Percentiles rank a stretch among this genome's conserved stretches.
These are phyloP conservation scores for Saxidomus purpurata DNA, from an alignment of 1,140 invertebrate species.

Conservation along the genomic window DNA sequence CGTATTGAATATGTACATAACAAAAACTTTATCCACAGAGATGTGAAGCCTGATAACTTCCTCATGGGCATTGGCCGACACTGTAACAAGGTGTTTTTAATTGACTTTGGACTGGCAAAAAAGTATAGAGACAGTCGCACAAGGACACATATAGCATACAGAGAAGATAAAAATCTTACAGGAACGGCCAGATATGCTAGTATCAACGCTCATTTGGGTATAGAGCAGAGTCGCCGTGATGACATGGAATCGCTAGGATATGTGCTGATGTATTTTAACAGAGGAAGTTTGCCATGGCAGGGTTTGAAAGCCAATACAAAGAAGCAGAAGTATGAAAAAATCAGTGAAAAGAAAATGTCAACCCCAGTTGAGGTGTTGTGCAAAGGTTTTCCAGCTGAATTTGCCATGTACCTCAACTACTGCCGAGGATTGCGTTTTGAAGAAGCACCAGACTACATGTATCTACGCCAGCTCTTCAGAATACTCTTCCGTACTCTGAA, in stretches of 20 bases:
- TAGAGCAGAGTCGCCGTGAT: slow-evolving; percentile 92
- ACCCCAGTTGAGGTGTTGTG: slow-evolving; percentile 97
- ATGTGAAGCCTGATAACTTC: slow-evolving; percentile 87
- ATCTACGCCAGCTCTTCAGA: slow-evolving; percentile 98
- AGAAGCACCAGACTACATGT: slow-evolving; percentile 99
- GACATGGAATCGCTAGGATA: slow-evolving; percentile 99
- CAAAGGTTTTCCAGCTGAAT: slow-evolving; percentile 98
- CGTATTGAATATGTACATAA: slow-evolving; percentile 99
- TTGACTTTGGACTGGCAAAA: slow-evolving; percentile 99
- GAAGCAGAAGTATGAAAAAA: slow-evolving; percentile 99
- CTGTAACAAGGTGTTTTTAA: slow-evolving; percentile 98
- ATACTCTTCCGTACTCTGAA: slow-evolving; percentile 99
- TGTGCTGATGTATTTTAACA: slow-evolving; percentile 98
- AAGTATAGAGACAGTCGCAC: slow-evolving; percentile 96
- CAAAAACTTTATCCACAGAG: slow-evolving; percentile 92
- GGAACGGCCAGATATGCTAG: slow-evolving; percentile 97
- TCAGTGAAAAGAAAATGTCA: slow-evolving; percentile 99
- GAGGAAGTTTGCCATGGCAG: slow-evolving; percentile 97
- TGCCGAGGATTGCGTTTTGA: slow-evolving; percentile 98
- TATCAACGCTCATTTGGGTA: slow-evolving; percentile 97
- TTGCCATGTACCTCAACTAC: slow-evolving; percentile 99
- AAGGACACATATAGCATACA: slow-evolving; percentile 95
- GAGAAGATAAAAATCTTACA: slow-evolving; percentile 98
- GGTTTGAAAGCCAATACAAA: slow-evolving; percentile 92
- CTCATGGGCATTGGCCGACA: slow-evolving; percentile 96